Evolutionary conservation across 2,797 vertebrate genomes (phyloP).

Genomic region (Melanotaenia parkinsoni): DNA sequence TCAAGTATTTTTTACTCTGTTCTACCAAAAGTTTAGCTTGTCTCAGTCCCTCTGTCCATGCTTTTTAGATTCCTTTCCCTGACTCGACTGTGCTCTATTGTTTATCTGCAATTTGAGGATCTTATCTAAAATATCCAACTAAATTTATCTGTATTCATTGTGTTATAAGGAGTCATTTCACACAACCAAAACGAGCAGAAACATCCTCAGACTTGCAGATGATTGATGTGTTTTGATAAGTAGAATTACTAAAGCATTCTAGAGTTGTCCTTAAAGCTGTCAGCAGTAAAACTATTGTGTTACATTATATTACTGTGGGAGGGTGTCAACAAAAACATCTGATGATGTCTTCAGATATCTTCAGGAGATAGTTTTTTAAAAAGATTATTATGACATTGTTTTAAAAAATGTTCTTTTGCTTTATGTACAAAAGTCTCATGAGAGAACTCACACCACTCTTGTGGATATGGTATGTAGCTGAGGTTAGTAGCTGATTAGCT

Average conservation of each 20-base stretch:
- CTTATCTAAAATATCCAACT: background rate
- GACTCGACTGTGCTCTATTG: background rate
- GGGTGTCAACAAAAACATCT: background rate
- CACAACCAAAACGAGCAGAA: background rate
- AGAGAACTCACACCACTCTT: too few species aligned
- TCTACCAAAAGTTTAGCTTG: background rate
- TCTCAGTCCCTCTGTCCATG: background rate
- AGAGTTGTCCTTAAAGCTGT: slow-evolving; percentile 13
- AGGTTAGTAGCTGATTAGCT: background rate
- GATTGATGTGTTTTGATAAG: slow-evolving; percentile 55
- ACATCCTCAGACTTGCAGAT: slow-evolving; percentile 6
- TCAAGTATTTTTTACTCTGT: background rate
- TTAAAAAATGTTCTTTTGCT: background rate
- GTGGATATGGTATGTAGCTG: background rate
- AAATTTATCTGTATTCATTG: background rate
- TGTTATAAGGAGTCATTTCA: slow-evolving; percentile 15
- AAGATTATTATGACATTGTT: background rate
- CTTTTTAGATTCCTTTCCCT: background rate
- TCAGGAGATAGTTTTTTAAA: background rate
- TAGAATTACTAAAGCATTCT: slow-evolving; percentile 8
- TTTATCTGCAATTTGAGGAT: background rate
- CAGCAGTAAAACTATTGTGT: slow-evolving; percentile 12
- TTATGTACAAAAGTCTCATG: background rate
- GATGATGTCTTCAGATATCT: background rate
- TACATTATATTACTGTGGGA: background rate